Evolutionary conservation across 2,113 vertebrate species (phyloP), one percentile per base, ranked within the genome.

Genomic region (Ailuropoda melanoleuca): DNA sequence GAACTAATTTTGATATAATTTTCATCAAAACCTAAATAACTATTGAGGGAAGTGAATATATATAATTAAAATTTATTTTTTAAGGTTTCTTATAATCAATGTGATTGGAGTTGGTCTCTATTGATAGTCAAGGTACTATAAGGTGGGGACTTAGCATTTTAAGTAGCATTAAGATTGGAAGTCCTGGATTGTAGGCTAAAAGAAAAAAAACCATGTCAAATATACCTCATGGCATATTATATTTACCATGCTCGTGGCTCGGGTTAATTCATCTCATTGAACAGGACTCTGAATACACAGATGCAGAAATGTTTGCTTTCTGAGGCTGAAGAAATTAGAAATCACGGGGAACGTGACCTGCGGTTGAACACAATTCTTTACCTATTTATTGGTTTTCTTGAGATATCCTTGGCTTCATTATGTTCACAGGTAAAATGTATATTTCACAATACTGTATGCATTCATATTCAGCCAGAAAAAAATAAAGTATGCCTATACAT

Each of bases 351-450:
- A 1, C 64, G 9, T 83, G 31, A 74, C 24, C 77, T 66, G 56
- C 14, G 10, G 50, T 53, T 94, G 14, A 85, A 60, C 13, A 84
- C 3, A 94, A 18, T 88, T 91, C 26, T 74, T 56, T 70, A 50
- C n/a, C n/a, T 80, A 9, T 88, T 88, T 18, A 60, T 86, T 95
- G 23, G 26, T 77, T 90, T 87, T 89, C 29, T 84, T 95, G 87
- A 83, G 29, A 9, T 95, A 86, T 29, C 6, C 6, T 83, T 56
- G n/a, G 48, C 34, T 37, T 90, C 46, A 43, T 77, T 70, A 77
- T 39, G 4, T 75, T 90, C 24, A 75, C 19, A 82, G 29, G 26
- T 46, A 68, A 34, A 94, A 82, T 84, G 1, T 23, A 46, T 68
- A 0, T 75, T 87, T 83, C 50, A 72, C 2, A 95, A 90, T 43